A percentile compares a stretch with the other conserved stretches of the same genome.
These are phyloP conservation scores for Dinocampus coccinellae DNA, from an alignment of 2,888 invertebrate species.

Conservation along the genomic window DNA sequence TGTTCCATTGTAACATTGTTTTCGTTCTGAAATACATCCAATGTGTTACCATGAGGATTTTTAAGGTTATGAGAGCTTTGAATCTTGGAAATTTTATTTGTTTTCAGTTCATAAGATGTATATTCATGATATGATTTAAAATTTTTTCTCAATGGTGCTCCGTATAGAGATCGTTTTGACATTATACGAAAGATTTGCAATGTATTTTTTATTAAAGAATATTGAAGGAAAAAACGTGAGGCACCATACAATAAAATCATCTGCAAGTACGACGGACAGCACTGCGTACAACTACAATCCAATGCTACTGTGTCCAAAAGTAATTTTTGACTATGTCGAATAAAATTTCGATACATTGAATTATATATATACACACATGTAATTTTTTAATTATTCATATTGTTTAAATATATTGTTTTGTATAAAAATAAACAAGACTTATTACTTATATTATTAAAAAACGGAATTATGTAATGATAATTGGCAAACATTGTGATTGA, in stretches of 20 bases:
- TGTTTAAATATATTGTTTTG: no score
- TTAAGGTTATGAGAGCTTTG: conserved; percentile 14
- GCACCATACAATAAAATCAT: not conserved
- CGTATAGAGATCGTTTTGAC: conserved; percentile 50
- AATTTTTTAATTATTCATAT: no score
- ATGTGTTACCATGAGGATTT: conserved; percentile 25
- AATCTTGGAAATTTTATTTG: conserved; percentile 21
- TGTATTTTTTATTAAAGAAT: conserved; percentile 38
- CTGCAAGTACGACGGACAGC: not conserved
- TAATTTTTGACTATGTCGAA: no score
- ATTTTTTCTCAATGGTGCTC: conserved; percentile 47
- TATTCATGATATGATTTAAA: conserved; percentile 45
- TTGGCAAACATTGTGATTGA: not conserved
- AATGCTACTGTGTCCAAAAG: no score
- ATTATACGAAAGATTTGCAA: conserved; percentile 44
- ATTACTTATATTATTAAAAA: no score
- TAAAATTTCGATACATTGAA: no score
- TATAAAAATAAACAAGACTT: no score
- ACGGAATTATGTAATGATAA: no score
- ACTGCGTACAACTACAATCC: no score
- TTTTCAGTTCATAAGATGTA: conserved; percentile 29
- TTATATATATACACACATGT: no score
- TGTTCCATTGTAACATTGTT: not conserved
- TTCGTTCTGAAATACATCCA: conserved; percentile 17
- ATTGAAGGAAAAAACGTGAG: conserved; percentile 27